Base-by-base conservation (phyloP, 2,888 invertebrate genomes). In the Diaperis boleti region DNA sequence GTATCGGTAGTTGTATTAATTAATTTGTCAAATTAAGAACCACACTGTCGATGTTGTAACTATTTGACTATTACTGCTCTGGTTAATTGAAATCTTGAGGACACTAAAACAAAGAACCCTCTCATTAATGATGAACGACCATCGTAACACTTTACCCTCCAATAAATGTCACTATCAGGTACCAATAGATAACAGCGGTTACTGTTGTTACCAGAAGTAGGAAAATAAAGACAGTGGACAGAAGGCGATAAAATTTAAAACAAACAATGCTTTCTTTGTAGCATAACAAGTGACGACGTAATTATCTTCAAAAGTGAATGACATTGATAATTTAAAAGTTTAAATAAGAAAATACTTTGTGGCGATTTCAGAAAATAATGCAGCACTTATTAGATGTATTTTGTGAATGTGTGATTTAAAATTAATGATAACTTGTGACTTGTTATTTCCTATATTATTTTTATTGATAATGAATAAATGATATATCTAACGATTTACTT, bases 401-500 rank as follows among this genome's bases (percentile, higher is more conserved):
- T 20, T 6, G 6, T n/a, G 6, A 3, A 5, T 26, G 6, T 6
- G 1, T 20, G 20, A 3, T 20, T 20, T 26, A 8, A 26, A 26
- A 26, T n/a, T 20, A 20, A 42, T 3, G 20, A 20, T 18, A 18
- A 20, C 10, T 10, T 37, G n/a, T n/a, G n/a, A n/a, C 14, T 18
- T n/a, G 15, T 42, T 20, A 42, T 42, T 18, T 42, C 41, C 15
- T 7, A 42, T 42, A 42, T n/a, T 20, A 42, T 42, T 42, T 20
- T 18, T 42, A 17, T 42, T 42, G 20, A 10, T 10, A 18, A 6
- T 10, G 15, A 5, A 10, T 42, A 42, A 42, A 8, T 42, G 15
- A 20, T 20, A n/a, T n/a, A 20, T 20, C 15, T 57, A 47, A 57
- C 47, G 39, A 37, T 14, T 45, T 22, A 57, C 8, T 57, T 57